Evolutionary conservation across 2,113 vertebrate genomes (phyloP).

Genomic region (Montifringilla adamsi): DNA sequence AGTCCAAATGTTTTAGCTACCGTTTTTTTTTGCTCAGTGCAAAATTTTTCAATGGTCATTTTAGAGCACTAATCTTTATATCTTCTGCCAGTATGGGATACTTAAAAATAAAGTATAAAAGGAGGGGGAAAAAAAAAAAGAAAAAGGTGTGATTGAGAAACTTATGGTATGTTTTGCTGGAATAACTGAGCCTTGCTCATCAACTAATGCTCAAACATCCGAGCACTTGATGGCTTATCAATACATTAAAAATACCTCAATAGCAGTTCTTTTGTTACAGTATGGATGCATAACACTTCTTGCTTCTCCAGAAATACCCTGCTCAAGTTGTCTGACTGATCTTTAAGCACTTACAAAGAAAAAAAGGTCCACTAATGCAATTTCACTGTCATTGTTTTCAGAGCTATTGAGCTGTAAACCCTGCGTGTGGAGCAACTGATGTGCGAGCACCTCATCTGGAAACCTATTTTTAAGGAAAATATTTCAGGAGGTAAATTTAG

Average conservation of each 20-base stretch:
- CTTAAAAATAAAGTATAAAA: neutral
- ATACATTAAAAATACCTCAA: neutral
- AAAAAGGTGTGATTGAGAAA: rapidly evolving
- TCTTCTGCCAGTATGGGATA: neutral
- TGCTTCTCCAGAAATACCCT: neutral
- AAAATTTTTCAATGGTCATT: neutral
- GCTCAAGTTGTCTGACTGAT: neutral
- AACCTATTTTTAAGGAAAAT: constrained; percentile 12
- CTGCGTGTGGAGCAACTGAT: neutral
- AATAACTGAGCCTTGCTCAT: neutral
- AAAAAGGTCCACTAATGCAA: constrained; percentile 15
- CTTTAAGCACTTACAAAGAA: neutral
- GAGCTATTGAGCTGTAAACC: constrained; percentile 39
- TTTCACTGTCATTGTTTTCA: constrained; percentile 34
- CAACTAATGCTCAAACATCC: neutral
- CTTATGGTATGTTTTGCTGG: neutral
- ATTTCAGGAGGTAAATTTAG: neutral
- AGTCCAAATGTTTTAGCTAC: neutral
- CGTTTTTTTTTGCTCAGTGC: neutral
- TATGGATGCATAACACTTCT: neutral
- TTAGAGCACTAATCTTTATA: neutral
- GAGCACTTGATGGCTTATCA: neutral
- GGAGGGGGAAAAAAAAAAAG: neutral
- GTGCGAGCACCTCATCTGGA: neutral
- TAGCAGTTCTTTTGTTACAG: neutral